Evolutionary conservation across 2,888 invertebrate genomes (phyloP), one percentile per base, ranked within the genome.

Genomic region (Caenorhabditis wallacei): DNA sequence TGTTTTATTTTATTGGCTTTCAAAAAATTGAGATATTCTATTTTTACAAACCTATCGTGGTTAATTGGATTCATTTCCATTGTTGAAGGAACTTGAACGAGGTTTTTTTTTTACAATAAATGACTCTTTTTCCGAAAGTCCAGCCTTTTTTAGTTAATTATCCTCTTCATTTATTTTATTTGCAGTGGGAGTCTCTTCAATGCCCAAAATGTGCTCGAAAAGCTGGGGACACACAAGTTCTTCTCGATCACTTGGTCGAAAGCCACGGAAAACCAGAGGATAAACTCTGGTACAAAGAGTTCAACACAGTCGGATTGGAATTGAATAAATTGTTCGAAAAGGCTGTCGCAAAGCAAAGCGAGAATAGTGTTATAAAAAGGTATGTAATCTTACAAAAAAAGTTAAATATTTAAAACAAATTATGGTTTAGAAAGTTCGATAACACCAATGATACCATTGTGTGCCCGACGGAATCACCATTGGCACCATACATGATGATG

Each of bases 381-480:
- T 76, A 18, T 30, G 40, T 18, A 2, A 30, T 8, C 18, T 22
- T 56, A 1, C 1, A n/a, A n/a, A n/a, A 18, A 10, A 10, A 5
- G 16, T 43, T 4, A 43, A 11, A 10, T 16, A 11, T 2, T 43
- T 43, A 2, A 30, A 11, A 24, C 24, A 35, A 26, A 10, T 35
- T 11, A 20, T 68, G 57, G 51, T 61, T n/a, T n/a, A 76, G 76
- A 20, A 68, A 68, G 18, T 76, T 76, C 46, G 26, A 61, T 5
- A 68, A 76, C 30, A 69, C 76, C 35, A 76, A 76, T 20, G 61
- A 76, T 22, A 11, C 69, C 37, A 51, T 76, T 5, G 24, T 68
- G 11, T 76, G 76, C 16, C 68, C 76, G 0, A 46, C 30, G 10
- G 76, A 68, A 11, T 76, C 68, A 0, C 53, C 61, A 13, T 35